Base-by-base conservation (phyloP, 2,113 vertebrate genomes). In the Lagopus leucura region DNA sequence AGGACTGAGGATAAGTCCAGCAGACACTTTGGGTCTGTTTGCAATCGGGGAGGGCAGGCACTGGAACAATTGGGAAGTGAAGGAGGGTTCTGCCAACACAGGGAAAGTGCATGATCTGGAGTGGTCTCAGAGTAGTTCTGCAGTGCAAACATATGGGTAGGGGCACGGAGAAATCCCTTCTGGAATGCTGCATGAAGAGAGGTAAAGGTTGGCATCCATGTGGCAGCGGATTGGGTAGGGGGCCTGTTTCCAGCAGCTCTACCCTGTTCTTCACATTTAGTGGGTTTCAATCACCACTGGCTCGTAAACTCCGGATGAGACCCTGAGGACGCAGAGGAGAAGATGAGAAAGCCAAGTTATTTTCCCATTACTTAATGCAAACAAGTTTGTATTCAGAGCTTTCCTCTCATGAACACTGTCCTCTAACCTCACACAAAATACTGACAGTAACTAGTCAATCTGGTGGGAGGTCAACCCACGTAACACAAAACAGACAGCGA, bases 271-370 rank as follows among this genome's bases (percentile, higher is more conserved):
- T 90, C 95, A 94, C 92, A 93, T 96, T 98, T 98, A 99, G 96
- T 98, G 99, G 96, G 98, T 99, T 98, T 99, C 99, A 55, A 99
- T 99, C 96, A 99, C 98, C 40, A 99, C 99, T 14, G 99, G 99
- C 97, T 99, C 99, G 22, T 98, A 99, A 92, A 98, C 97, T 84
- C 99, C 99, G 45, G 98, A 98, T 34, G 98, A 98, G 96, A 98
- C 98, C 97, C 99, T 99, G 98, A 9, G 19, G 77, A 91, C n/a
- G 64, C 25, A 89, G 57, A 40, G 42, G 42, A 87, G n/a, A 73
- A 15, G 45, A 25, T 4, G 38, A 79, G 55, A 75, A 78, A 57
- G 32, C 18, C 11, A 11, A 1, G 54, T 87, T 66, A 64, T 71
- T 91, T 60, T 78, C 65, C n/a, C 67, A 54, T 73, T 32, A 38